phyloP scores from a whole-genome alignment of 2,888 invertebrate species.

The Ecliptopera silaceata region DNA sequence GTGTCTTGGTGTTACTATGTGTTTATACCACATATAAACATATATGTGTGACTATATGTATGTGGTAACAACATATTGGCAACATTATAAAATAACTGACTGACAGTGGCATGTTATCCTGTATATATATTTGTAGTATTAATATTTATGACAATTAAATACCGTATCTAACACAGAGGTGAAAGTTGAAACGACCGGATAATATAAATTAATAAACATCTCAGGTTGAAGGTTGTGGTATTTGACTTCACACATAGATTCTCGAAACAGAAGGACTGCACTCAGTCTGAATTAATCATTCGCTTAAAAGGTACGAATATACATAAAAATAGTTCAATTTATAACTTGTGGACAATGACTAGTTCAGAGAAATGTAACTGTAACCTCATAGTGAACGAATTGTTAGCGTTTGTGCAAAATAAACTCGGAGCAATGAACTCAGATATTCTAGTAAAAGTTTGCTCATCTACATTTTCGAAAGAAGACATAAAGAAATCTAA shows the following conservation, averaged over 20 bases:
- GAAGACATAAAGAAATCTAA: background rate
- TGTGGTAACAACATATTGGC: too few relatives aligned
- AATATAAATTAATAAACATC: background rate
- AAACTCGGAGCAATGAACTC: background rate
- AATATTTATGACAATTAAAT: too few relatives aligned
- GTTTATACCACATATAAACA: too few relatives aligned
- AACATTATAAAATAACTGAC: too few relatives aligned
- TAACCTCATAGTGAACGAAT: constrained; percentile 8
- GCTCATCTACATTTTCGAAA: background rate
- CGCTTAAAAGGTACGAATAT: background rate
- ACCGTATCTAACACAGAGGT: too few relatives aligned
- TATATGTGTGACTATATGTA: too few relatives aligned
- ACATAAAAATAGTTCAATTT: background rate
- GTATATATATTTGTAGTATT: too few relatives aligned
- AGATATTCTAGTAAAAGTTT: background rate
- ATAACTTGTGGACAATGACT: background rate
- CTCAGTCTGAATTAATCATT: background rate
- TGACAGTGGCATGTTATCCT: too few relatives aligned
- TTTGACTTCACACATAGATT: too few relatives aligned
- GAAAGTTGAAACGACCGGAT: background rate
- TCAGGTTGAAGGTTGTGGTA: too few relatives aligned
- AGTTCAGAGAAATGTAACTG: background rate
- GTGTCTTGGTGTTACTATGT: too few relatives aligned
- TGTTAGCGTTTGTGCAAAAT: constrained; percentile 3
- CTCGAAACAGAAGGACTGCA: background rate